These are phyloP conservation scores for Sarotherodon lohbergeri DNA, from an alignment of 2,113 vertebrate species.

Conservation along the genomic window DNA sequence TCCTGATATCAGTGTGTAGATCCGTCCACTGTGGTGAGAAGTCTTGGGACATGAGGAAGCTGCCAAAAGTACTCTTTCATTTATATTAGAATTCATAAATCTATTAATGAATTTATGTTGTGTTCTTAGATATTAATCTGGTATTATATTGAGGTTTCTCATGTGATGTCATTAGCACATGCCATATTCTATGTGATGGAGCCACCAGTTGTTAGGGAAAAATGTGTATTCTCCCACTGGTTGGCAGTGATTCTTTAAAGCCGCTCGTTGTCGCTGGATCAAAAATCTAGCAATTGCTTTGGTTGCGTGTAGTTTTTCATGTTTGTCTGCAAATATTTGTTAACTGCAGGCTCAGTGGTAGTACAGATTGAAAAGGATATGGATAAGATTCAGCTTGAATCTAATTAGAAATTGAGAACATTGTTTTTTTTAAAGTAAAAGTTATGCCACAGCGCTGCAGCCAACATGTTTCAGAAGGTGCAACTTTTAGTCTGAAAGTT, in stretches of 20 bases:
- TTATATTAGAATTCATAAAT: neutral
- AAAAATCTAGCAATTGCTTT: neutral
- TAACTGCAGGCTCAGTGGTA: neutral
- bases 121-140: neutral
- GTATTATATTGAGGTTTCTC: neutral
- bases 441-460: neutral
- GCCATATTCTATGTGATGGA: neutral
- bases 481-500: neutral
- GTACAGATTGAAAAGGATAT: neutral
- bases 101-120: neutral
- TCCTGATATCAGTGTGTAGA: neutral
- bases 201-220: accelerated
- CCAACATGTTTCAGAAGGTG: neutral
- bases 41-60: neutral
- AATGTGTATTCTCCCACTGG: neutral
- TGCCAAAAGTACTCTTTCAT: neutral
- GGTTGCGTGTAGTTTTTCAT: neutral
- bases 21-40: neutral
- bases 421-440: accelerated
- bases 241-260: neutral
- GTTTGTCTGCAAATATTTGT: neutral
- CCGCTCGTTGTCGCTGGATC: accelerated
- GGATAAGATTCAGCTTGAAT: neutral
- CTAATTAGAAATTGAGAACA: accelerated
- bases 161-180: neutral